These are phyloP conservation scores for Pangasius macronema DNA, from an alignment of 2,797 vertebrate species.

Conservation along the genomic window DNA sequence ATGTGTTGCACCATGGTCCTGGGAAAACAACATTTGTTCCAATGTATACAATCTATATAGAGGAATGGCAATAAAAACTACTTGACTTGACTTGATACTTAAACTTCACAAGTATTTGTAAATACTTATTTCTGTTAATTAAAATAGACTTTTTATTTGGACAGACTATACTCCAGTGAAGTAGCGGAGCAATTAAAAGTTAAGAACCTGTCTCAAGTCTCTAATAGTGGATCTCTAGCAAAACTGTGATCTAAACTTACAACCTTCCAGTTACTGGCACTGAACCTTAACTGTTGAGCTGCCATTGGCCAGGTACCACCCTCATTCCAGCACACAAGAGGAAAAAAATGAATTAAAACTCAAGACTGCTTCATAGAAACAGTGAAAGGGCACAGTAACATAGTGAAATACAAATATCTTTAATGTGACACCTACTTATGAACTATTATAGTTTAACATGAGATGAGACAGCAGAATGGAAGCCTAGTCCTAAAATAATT, in stretches of 20 bases:
- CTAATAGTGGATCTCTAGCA: no score
- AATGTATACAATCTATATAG: not conserved
- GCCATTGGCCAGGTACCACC: not conserved
- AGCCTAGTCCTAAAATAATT: not conserved
- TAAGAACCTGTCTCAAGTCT: no score
- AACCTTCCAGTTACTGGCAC: not conserved
- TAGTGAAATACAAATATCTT: not conserved
- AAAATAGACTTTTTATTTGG: not conserved
- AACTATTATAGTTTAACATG: not conserved
- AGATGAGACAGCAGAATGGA: not conserved
- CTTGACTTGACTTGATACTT: no score
- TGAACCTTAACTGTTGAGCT: not conserved
- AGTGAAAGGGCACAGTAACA: not conserved
- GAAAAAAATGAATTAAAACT: not conserved
- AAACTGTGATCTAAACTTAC: not conserved
- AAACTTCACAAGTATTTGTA: no score
- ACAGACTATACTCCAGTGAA: not conserved
- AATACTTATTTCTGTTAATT: no score
- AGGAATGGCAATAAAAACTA: not conserved
- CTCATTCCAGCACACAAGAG: not conserved
- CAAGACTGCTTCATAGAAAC: not conserved
- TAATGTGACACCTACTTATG: not conserved
- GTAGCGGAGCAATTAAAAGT: not conserved
- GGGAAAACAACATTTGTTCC: not conserved
- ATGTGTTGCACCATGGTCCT: not conserved